Percentiles rank a stretch among this genome's conserved stretches.
Evolutionary conservation across 2,888 invertebrate species (phyloP).

Genomic region (Drosophila diplacantha): DNA sequence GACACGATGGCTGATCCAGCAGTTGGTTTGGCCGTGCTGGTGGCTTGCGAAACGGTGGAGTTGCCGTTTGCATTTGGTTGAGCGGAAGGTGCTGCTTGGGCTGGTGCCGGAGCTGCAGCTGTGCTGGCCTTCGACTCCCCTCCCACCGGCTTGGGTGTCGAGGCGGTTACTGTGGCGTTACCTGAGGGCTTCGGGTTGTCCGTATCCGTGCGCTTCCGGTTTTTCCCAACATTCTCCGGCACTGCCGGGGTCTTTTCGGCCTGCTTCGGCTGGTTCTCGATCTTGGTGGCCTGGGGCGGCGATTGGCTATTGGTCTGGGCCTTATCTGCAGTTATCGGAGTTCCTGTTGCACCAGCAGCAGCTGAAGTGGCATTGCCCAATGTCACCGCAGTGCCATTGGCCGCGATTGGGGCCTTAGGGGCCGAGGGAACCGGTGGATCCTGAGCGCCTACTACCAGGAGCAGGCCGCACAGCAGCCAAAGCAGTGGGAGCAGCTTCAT

Average conservation of each 20-base stretch:
- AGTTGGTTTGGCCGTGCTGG: slow-evolving; percentile 4
- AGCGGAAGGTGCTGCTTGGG: not conserved
- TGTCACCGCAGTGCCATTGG: slow-evolving; percentile 1
- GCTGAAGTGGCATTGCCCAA: not conserved
- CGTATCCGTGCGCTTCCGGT: slow-evolving; percentile 43
- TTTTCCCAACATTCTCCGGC: slow-evolving; percentile 8
- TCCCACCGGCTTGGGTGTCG: not conserved
- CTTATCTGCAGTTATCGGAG: not conserved
- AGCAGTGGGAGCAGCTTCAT: slow-evolving; percentile 21
- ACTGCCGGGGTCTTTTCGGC: slow-evolving; percentile 1
- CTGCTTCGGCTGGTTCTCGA: slow-evolving; percentile 9
- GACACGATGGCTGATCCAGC: slow-evolving; percentile 25
- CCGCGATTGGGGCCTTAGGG: slow-evolving; percentile 1
- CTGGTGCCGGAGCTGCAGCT: not conserved
- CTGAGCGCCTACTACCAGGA: slow-evolving; percentile 15
- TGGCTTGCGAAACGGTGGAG: not conserved
- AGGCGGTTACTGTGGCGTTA: not conserved
- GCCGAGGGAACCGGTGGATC: not conserved
- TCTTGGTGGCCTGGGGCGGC: slow-evolving; percentile 2
- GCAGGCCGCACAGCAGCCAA: slow-evolving; percentile 24
- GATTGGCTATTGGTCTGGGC: not conserved
- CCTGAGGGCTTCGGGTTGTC: slow-evolving; percentile 1
- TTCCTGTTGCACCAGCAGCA: slow-evolving; percentile 9
- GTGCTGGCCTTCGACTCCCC: not conserved
- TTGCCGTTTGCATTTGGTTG: not conserved